These are phyloP conservation scores for Scopus umbretta DNA, from an alignment of 2,113 vertebrate genomes.

Conservation along the genomic window DNA sequence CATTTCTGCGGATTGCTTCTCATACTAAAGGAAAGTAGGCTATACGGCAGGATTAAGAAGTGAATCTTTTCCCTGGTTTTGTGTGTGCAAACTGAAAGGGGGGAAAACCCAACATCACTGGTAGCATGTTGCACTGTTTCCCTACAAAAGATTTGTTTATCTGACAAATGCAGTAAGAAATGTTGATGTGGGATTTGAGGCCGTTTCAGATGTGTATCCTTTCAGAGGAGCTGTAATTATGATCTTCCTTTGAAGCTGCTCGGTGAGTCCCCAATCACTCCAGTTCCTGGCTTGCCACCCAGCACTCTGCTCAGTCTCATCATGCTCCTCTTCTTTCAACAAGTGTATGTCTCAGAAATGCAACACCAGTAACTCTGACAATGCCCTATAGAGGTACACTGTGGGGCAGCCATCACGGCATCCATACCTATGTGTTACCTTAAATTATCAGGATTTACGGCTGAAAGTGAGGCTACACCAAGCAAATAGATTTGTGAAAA, in stretches of 20 bases:
- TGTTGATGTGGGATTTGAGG: background rate
- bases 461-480: background rate
- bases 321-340: background rate
- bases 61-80: background rate
- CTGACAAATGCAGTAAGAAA: background rate
- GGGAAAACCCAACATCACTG: rapidly evolving
- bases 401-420: background rate
- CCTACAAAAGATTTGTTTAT: background rate
- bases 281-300: background rate
- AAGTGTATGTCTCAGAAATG: rapidly evolving
- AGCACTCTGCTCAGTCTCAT: background rate
- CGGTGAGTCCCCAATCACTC: background rate
- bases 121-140: background rate
- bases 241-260: background rate
- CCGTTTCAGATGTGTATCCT: background rate
- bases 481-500: background rate
- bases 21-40: background rate
- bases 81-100: background rate
- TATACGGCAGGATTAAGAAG: background rate
- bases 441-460: background rate
- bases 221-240: background rate
- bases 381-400: background rate
- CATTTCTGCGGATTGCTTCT: background rate
- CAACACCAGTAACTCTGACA: background rate
- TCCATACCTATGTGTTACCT: rapidly evolving